Conservation (phyloP, 2,113 vertebrate genomes). For the Seriola dumerili region DNA sequence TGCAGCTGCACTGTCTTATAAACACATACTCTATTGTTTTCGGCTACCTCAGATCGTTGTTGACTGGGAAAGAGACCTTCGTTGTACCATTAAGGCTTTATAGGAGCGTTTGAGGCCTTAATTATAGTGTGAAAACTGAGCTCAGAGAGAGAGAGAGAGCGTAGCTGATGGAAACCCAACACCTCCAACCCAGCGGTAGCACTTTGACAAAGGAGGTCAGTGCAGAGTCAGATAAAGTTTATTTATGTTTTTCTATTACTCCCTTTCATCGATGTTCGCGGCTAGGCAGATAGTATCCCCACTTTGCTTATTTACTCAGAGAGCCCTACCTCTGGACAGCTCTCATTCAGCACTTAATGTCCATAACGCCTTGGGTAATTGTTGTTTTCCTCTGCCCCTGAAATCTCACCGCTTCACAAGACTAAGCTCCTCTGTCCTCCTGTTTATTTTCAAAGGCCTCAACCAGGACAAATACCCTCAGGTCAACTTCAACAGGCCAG, state of each 20-base stretch:
- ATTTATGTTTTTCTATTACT: slow-evolving; percentile 75
- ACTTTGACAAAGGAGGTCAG: slow-evolving; percentile 72
- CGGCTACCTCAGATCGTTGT: slow-evolving; percentile 35
- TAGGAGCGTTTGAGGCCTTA: slow-evolving; percentile 36
- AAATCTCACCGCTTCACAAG: slow-evolving; percentile 76
- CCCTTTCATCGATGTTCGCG: slow-evolving; percentile 71
- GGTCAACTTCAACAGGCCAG: slow-evolving; percentile 76
- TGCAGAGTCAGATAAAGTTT: slow-evolving; percentile 75
- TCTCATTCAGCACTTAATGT: slow-evolving; percentile 78
- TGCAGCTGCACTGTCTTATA: slow-evolving; percentile 62
- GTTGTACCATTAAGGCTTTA: slow-evolving; percentile 32
- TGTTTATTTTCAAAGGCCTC: slow-evolving; percentile 85
- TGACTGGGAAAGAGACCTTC: slow-evolving; percentile 49
- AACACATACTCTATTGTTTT: slow-evolving; percentile 61
- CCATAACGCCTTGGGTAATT: slow-evolving; percentile 79
- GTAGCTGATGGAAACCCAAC: slow-evolving; percentile 70
- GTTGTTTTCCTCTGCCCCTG: slow-evolving; percentile 80
- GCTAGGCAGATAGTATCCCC: slow-evolving; percentile 68
- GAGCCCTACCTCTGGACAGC: slow-evolving; percentile 70
- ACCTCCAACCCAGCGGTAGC: slow-evolving; percentile 68
- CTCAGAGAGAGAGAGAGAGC: slow-evolving; percentile 31
- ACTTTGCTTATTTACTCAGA: slow-evolving; percentile 79
- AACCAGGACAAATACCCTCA: slow-evolving; percentile 80
- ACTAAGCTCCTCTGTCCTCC: slow-evolving; percentile 77
- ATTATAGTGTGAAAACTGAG: slow-evolving; percentile 54